Conservation (phyloP, 2,888 invertebrate genomes). For the Cylindroiulus punctatus region DNA sequence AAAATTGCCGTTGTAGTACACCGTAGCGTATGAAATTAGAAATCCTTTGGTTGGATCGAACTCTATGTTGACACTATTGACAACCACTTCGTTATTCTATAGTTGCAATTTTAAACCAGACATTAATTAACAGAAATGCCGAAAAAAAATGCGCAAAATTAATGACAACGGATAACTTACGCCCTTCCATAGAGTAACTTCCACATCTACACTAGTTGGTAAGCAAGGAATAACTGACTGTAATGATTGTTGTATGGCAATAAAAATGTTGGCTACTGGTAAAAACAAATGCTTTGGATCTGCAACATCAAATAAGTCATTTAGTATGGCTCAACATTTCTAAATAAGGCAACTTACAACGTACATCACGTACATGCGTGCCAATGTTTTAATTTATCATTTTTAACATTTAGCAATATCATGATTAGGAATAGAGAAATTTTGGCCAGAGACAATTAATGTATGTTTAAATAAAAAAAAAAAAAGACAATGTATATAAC, state of each 20-base stretch:
- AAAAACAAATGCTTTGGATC: constrained; percentile 49
- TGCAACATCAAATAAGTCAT: not conserved
- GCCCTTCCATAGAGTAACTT: constrained; percentile 50
- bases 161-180: constrained; percentile 37
- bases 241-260: not conserved
- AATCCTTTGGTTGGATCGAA: constrained; percentile 48
- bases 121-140: not conserved
- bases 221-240: constrained; percentile 48
- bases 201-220: constrained; percentile 48
- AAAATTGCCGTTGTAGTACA: constrained; percentile 36
- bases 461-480: too few relatives aligned
- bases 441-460: too few relatives aligned
- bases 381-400: too few relatives aligned
- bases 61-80: not conserved
- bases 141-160: not conserved
- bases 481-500: too few relatives aligned
- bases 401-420: too few relatives aligned
- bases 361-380: too few relatives aligned
- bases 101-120: not conserved
- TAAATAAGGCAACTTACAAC: too few relatives aligned
- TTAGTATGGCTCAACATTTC: not conserved
- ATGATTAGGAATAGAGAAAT: too few relatives aligned
- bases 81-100: not conserved
- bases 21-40: constrained; percentile 26
- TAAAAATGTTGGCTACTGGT: not conserved